These are phyloP conservation scores for Speoplatyrhinus poulsoni DNA, from an alignment of 2,113 vertebrate species.

Conservation along the genomic window DNA sequence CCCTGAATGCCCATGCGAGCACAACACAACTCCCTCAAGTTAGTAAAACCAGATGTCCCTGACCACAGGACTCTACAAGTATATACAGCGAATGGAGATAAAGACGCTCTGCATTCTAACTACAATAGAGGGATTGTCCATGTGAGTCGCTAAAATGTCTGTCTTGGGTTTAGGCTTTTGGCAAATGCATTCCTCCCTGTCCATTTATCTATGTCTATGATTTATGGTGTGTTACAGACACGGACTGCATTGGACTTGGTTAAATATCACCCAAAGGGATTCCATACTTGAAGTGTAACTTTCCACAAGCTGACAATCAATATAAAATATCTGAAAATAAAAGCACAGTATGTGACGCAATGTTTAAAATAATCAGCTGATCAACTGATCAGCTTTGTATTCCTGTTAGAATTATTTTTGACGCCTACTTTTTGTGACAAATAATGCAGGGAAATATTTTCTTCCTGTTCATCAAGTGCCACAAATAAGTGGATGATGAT, in stretches of 20 bases:
- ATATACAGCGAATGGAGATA: conserved; percentile 33
- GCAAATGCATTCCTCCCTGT: conserved; percentile 10
- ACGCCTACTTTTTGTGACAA: not conserved
- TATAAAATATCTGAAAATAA: no score
- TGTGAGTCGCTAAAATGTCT: conserved; percentile 8
- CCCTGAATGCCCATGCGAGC: conserved; percentile 52
- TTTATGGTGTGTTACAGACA: not conserved
- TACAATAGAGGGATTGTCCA: conserved; percentile 42
- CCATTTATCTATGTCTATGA: conserved; percentile 6
- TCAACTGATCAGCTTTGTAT: not conserved
- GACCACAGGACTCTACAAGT: conserved; percentile 56
- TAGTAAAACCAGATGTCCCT: conserved; percentile 63
- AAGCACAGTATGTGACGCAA: no score
- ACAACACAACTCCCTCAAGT: conserved; percentile 46
- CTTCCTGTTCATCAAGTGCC: no score
- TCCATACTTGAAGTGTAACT: no score
- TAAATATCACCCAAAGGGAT: no score
- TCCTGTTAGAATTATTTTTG: not conserved
- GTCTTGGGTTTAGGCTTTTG: conserved; percentile 13
- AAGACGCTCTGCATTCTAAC: conserved; percentile 29
- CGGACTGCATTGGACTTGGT: not conserved
- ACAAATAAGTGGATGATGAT: no score
- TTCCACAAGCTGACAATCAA: no score
- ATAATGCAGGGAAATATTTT: not conserved
- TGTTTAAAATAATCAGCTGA: no score